Evolutionary conservation across 2,888 invertebrate species (phyloP).

Genomic region (Scaeva pyrastri): DNA sequence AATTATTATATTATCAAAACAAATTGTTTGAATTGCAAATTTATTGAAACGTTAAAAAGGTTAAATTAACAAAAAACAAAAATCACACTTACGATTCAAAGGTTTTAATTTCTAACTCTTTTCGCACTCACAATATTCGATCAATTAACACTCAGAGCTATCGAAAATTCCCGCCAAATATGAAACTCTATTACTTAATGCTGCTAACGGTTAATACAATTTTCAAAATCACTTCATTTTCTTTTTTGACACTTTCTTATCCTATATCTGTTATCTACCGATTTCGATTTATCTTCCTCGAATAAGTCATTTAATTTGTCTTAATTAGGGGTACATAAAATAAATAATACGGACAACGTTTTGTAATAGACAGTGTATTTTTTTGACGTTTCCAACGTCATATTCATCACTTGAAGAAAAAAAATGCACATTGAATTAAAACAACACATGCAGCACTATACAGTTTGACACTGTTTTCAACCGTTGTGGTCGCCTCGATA

Average conservation of each 20-base stretch:
- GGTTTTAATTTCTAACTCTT: conserved; percentile 19
- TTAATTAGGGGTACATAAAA: conserved; percentile 43
- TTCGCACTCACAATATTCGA: conserved; percentile 34
- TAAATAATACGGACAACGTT: conserved; percentile 20
- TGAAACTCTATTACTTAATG: neutral
- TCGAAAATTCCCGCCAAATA: conserved; percentile 18
- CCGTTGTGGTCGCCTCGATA: conserved; percentile 66
- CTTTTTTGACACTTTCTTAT: conserved; percentile 60
- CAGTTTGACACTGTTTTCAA: conserved; percentile 31
- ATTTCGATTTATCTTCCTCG: conserved; percentile 30
- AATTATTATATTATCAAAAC: conserved; percentile 45
- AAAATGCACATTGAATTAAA: conserved; percentile 33
- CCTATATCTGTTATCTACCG: conserved; percentile 32
- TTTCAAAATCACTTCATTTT: conserved; percentile 37
- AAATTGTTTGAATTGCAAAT: conserved; percentile 57
- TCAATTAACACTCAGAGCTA: conserved; percentile 48
- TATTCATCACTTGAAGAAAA: conserved; percentile 44
- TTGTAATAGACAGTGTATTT: conserved; percentile 39
- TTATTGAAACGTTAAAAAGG: conserved; percentile 30
- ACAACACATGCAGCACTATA: conserved; percentile 15
- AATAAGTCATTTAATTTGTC: conserved; percentile 8
- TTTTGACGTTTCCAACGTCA: conserved; percentile 44
- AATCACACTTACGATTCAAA: conserved; percentile 56
- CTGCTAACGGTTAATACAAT: conserved; percentile 11
- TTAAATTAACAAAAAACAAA: conserved; percentile 22